Conservation (phyloP, 2,113 vertebrate genomes). For the Leucopsar rothschildi region DNA sequence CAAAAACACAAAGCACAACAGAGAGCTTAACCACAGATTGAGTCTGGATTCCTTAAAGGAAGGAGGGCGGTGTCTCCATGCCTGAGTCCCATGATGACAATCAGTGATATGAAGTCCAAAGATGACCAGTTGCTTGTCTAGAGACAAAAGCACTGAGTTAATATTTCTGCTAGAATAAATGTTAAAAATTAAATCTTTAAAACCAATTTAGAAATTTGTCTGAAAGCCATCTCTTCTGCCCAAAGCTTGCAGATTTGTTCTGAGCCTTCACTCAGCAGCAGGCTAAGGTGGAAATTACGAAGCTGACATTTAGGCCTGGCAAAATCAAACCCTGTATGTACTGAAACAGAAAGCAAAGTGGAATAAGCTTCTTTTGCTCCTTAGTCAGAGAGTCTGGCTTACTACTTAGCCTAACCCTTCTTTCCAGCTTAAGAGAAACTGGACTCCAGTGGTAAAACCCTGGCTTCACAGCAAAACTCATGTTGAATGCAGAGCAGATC, state of each 20-base stretch:
- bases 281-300: not conserved
- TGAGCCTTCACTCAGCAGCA: not conserved
- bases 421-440: not conserved
- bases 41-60: not conserved
- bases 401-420: not conserved
- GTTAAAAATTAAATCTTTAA: not conserved
- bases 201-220: not conserved
- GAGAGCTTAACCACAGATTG: not conserved
- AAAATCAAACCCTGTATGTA: not conserved
- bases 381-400: not conserved
- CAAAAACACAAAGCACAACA: not conserved
- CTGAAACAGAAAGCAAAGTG: not conserved
- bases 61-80: rapidly evolving
- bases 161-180: not conserved
- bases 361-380: not conserved
- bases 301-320: not conserved
- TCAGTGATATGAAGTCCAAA: not conserved
- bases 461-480: not conserved
- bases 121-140: not conserved
- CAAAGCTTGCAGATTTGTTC: not conserved
- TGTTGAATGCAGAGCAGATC: not conserved
- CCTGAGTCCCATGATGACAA: not conserved
- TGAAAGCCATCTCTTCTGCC: not conserved
- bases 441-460: not conserved
- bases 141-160: not conserved